Percentiles rank a stretch among this genome's conserved stretches.
Conservation (phyloP, 2,888 invertebrate species). For the Kryphioiulus occultus region DNA sequence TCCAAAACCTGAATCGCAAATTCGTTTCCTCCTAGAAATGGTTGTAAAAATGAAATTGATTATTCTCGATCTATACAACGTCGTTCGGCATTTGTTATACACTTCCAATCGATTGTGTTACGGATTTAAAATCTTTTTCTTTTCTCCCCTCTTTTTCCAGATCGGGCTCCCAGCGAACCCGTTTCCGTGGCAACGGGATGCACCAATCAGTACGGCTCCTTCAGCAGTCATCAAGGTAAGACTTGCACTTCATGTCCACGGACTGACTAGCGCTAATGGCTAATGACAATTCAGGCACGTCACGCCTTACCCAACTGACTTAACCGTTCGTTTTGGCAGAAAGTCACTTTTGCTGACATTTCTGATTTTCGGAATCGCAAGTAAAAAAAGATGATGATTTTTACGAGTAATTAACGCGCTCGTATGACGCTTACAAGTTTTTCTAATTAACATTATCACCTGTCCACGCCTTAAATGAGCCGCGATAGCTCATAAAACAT, state of each 20-base stretch:
- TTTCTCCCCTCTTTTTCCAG: constrained; percentile 64
- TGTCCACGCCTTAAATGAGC: background rate
- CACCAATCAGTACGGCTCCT: constrained; percentile 73
- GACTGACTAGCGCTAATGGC: background rate
- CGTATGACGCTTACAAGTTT: background rate
- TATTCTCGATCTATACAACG: constrained; percentile 29
- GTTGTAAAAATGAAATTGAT: constrained; percentile 46
- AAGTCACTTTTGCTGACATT: too few relatives aligned
- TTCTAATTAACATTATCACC: background rate
- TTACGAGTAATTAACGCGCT: background rate
- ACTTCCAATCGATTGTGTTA: constrained; percentile 45
- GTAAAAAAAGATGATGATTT: background rate
- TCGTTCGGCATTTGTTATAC: constrained; percentile 25
- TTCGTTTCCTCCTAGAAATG: background rate
- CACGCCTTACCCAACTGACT: too few relatives aligned
- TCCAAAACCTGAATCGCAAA: background rate
- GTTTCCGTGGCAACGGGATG: constrained; percentile 63
- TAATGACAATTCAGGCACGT: background rate
- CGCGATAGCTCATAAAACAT: background rate
- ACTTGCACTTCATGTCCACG: background rate
- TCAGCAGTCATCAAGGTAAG: constrained; percentile 83
- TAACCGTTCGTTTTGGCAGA: too few relatives aligned
- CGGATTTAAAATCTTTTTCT: constrained; percentile 45
- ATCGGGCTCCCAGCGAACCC: constrained; percentile 75
- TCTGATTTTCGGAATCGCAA: background rate